phyloP scores from a whole-genome alignment of 2,888 invertebrate species.

The Nesidiocoris tenuis region DNA sequence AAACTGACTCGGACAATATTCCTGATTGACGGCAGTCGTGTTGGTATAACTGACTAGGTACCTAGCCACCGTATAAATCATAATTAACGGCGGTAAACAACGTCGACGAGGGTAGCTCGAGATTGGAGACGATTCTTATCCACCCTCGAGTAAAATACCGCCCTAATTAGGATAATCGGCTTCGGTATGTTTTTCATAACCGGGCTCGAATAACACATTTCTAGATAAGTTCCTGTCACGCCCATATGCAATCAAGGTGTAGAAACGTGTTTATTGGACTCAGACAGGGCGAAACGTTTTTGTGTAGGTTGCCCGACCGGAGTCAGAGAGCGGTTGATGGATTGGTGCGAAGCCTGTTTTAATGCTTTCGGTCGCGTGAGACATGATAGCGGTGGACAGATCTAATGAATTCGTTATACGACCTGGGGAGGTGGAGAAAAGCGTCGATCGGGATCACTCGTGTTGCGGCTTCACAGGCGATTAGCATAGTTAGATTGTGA shows the following conservation, averaged over 20 bases:
- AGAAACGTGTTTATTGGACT: background rate
- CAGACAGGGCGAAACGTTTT: background rate
- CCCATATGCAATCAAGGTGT: background rate
- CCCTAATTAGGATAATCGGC: background rate
- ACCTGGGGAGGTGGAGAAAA: background rate
- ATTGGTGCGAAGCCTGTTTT: background rate
- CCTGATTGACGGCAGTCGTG: background rate
- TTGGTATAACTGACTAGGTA: background rate
- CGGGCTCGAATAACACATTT: background rate
- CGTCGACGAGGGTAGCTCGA: background rate
- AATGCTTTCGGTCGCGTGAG: background rate
- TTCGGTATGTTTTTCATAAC: background rate
- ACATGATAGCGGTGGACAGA: background rate
- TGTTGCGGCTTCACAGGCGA: too few relatives aligned
- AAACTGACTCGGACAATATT: background rate
- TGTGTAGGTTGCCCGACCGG: too few relatives aligned
- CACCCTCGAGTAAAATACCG: too few relatives aligned
- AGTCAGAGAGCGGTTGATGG: background rate
- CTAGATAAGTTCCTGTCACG: too few relatives aligned
- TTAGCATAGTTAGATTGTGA: too few relatives aligned
- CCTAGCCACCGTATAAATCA: background rate
- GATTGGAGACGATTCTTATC: background rate
- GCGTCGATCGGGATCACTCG: background rate
- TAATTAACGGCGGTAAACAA: background rate
- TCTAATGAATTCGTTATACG: background rate